phyloP scores from a whole-genome alignment of 2,888 invertebrate genomes.

The Cremastinae sp. region DNA sequence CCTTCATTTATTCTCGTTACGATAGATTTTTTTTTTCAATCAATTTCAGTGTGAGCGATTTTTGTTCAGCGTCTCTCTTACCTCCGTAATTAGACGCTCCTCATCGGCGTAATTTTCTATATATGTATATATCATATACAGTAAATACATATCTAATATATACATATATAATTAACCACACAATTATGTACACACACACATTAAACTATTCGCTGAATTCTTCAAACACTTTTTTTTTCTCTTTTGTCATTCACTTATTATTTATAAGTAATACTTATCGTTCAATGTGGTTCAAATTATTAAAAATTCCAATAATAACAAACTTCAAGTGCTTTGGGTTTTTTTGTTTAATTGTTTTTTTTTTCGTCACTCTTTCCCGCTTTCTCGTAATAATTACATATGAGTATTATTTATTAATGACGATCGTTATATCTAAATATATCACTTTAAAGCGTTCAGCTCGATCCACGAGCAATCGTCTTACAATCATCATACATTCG shows the following conservation, averaged over 20 bases:
- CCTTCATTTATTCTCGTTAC: constrained; percentile 66
- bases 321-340: constrained; percentile 66
- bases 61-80: constrained; percentile 57
- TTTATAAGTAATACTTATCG: constrained; percentile 71
- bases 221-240: constrained; percentile 18
- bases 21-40: constrained; percentile 71
- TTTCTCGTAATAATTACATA: constrained; percentile 50
- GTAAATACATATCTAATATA: constrained; percentile 66
- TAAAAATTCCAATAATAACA: constrained; percentile 72
- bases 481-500: constrained; percentile 52
- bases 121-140: constrained; percentile 67
- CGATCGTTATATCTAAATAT: constrained; percentile 72
- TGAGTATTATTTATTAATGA: constrained; percentile 58
- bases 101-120: constrained; percentile 68
- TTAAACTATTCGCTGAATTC: constrained; percentile 44
- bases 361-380: constrained; percentile 48
- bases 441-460: constrained; percentile 74
- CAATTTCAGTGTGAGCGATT: constrained; percentile 64
- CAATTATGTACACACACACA: constrained; percentile 60
- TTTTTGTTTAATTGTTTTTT: constrained; percentile 37
- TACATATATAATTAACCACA: constrained; percentile 61
- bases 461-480: constrained; percentile 73
- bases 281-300: constrained; percentile 71
- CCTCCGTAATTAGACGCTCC: constrained; percentile 57
- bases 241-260: constrained; percentile 55